Percentiles rank a stretch among this genome's conserved stretches.
Conservation (phyloP, 2,888 invertebrate species). For the Bombylius discolor region DNA sequence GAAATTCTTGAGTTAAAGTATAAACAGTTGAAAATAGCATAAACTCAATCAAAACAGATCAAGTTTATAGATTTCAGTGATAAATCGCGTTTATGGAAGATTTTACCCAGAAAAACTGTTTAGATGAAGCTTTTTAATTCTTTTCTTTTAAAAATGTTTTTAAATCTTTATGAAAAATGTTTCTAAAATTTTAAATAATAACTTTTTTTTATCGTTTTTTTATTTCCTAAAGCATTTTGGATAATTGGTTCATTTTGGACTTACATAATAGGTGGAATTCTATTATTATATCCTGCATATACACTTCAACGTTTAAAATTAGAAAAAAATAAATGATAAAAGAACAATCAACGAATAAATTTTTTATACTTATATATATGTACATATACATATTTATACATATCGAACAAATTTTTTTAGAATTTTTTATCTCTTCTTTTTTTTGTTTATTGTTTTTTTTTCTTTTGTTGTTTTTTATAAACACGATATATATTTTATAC, state of each 20-base stretch:
- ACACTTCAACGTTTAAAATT: constrained; percentile 38
- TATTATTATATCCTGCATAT: constrained; percentile 63
- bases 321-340: not conserved
- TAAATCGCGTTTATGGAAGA: too few species aligned
- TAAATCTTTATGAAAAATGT: not conserved
- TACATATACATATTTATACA: too few species aligned
- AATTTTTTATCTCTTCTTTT: too few species aligned
- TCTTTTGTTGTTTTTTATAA: too few species aligned
- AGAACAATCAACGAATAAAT: not conserved
- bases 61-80: too few species aligned
- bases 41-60: too few species aligned
- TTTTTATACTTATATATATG: constrained; percentile 2
- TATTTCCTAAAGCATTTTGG: constrained; percentile 66
- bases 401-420: too few species aligned
- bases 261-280: constrained; percentile 65
- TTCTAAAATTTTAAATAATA: not conserved
- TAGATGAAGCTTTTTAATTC: not conserved
- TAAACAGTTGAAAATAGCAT: too few species aligned
- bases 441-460: too few species aligned
- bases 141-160: not conserved
- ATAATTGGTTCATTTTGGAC: constrained; percentile 70
- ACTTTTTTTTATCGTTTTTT: not conserved
- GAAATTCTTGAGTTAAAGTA: too few species aligned
- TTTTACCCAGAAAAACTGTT: too few species aligned
- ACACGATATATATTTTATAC: too few species aligned